phyloP scores from a whole-genome alignment of 2,113 vertebrate species.

The Notothenia coriiceps region DNA sequence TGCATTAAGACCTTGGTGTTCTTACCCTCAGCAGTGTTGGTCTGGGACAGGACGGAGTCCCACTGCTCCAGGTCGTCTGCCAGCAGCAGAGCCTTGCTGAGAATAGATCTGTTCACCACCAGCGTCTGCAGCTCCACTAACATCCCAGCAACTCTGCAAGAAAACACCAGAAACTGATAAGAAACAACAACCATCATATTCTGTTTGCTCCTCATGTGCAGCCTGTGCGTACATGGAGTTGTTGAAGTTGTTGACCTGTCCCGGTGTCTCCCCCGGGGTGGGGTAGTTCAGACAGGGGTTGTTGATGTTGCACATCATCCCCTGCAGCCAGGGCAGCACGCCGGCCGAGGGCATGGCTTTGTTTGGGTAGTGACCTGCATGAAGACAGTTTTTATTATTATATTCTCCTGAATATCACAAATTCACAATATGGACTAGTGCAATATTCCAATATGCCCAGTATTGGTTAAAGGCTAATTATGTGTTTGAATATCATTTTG shows the following conservation, averaged over 20 bases:
- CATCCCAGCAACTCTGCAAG: constrained; percentile 73
- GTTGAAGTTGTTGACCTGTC: constrained; percentile 96
- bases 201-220: not conserved
- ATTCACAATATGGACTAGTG: too few species aligned
- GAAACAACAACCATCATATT: not conserved
- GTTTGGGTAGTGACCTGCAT: constrained; percentile 95
- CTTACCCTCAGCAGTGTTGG: constrained; percentile 61
- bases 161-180: not conserved
- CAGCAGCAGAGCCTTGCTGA: constrained; percentile 65
- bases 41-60: constrained; percentile 63
- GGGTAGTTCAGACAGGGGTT: constrained; percentile 93
- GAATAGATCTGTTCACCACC: constrained; percentile 64
- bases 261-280: constrained; percentile 95
- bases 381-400: not conserved
- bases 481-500: too few species aligned
- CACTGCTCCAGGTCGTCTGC: constrained; percentile 71
- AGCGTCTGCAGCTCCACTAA: constrained; percentile 80
- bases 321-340: constrained; percentile 95
- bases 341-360: constrained; percentile 99
- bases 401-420: not conserved
- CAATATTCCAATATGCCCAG: too few species aligned
- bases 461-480: too few species aligned
- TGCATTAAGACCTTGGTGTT: too few species aligned
- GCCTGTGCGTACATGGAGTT: constrained; percentile 89
- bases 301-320: constrained; percentile 95